A percentile compares a stretch with the other conserved stretches of the same genome.
These are phyloP conservation scores for Torymus texanus DNA, from an alignment of 2,888 invertebrate species.

Conservation along the genomic window DNA sequence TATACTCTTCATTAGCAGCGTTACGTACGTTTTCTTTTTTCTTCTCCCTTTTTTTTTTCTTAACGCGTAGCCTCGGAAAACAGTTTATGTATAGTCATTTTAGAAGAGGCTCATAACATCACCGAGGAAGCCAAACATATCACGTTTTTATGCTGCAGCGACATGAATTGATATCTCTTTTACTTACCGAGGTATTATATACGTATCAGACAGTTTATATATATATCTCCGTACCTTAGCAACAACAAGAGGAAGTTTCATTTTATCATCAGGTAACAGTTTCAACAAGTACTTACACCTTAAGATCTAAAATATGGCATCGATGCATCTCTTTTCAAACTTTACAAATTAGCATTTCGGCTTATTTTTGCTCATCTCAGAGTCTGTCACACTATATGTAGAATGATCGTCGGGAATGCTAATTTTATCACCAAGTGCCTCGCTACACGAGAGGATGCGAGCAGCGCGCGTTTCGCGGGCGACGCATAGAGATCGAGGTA, in stretches of 20 bases:
- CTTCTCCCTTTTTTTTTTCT: not conserved
- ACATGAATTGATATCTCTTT: slow-evolving; percentile 33
- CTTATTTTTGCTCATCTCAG: not conserved
- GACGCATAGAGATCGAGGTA: not conserved
- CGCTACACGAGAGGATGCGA: not conserved
- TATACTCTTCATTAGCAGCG: slow-evolving; percentile 45
- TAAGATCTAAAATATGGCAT: slow-evolving; percentile 45
- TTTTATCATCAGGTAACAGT: slow-evolving; percentile 64
- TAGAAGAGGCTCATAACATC: slow-evolving; percentile 27
- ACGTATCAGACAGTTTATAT: slow-evolving; percentile 32
- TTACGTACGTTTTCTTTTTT: slow-evolving; percentile 50
- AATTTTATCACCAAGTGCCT: slow-evolving; percentile 45
- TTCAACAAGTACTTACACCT: slow-evolving; percentile 60
- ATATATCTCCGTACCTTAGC: slow-evolving; percentile 49
- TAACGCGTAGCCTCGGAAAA: not conserved
- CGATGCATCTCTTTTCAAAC: slow-evolving; percentile 27
- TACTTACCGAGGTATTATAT: slow-evolving; percentile 28
- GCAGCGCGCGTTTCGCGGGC: too few species aligned
- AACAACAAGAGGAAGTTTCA: slow-evolving; percentile 57
- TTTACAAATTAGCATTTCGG: slow-evolving; percentile 29
- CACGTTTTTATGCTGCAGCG: slow-evolving; percentile 36
- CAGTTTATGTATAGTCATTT: not conserved
- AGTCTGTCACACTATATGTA: not conserved
- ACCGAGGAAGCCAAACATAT: slow-evolving; percentile 35
- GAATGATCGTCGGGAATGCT: slow-evolving; percentile 44